A percentile compares a stretch with the other conserved stretches of the same genome.
Evolutionary conservation across 1,140 invertebrate genomes (phyloP).

Genomic region (Ceratina japonica): DNA sequence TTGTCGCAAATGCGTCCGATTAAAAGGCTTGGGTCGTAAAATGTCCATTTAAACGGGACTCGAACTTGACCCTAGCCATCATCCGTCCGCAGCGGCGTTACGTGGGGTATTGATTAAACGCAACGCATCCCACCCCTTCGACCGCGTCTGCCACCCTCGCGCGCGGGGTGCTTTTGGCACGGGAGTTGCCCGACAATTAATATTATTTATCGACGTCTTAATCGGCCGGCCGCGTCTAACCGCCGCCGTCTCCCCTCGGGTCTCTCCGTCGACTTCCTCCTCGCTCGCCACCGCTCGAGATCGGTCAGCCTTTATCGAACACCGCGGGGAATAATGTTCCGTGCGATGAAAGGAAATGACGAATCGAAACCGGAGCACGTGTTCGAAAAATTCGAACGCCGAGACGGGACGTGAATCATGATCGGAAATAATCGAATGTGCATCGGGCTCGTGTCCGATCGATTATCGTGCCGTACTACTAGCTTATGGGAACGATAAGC

Average conservation of each 20-base stretch:
- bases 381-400: neutral
- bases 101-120: constrained; percentile 77
- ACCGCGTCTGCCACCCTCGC: neutral
- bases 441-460: neutral
- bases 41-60: too few species aligned
- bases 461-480: too few species aligned
- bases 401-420: neutral
- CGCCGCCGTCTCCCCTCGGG: constrained; percentile 53
- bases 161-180: constrained; percentile 53
- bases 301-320: constrained; percentile 11
- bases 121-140: constrained; percentile 63
- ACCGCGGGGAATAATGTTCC: too few species aligned
- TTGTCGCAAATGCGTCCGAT: too few species aligned
- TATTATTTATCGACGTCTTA: constrained; percentile 80
- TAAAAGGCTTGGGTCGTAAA: too few species aligned
- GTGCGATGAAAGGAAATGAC: constrained; percentile 6
- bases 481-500: too few species aligned
- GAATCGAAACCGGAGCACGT: neutral
- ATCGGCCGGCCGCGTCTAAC: constrained; percentile 76
- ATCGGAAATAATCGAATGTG: neutral
- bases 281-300: neutral
- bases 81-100: constrained; percentile 67
- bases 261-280: constrained; percentile 23
- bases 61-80: constrained; percentile 51
- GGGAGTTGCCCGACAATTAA: constrained; percentile 74